Evolutionary conservation across 2,797 vertebrate species (phyloP), one percentile per base, ranked within the genome.

Genomic region (Gymnoscopelus braueri): DNA sequence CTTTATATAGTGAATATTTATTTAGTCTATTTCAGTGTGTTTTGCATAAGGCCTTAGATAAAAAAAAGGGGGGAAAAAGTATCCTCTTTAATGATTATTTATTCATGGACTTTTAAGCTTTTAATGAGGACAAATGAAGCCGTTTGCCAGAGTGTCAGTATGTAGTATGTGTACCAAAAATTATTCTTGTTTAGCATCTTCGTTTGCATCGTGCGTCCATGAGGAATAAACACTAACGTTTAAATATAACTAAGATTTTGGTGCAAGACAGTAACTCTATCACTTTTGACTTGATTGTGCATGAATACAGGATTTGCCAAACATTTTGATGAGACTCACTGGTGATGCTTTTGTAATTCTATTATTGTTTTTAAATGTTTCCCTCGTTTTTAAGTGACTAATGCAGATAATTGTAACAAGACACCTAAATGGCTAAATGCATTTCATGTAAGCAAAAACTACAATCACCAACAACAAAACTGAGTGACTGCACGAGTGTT

Each of bases 61-160:
- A 73, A 85, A 87, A 82, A 65, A 54, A 65, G 63, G 48, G 54
- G 44, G 26, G 67, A 14, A 63, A 78, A 83, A 90, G 83, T 90
- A 89, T 90, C 82, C 77, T 84, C 87, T 93, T 93, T 84, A 89
- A 88, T 90, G 77, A 94, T 94, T 91, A 94, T 90, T 94, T 93
- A 95, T 94, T 94, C 90, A 94, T 94, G 89, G 88, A 92, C 90
- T 94, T 93, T 94, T 94, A 94, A 94, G 93, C 91, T 94, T 93
- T 94, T 94, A 94, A 94, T 95, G 93, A 94, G 93, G 93, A 94
- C 93, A 94, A 94, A 94, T 94, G 84, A 94, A 93, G 89, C 88
- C 88, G 77, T 93, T 93, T 94, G 93, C 84, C 88, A 80, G 79
- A 89, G 91, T 91, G 92, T 94, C 94, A 93, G 89, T 91, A 88